Base-by-base conservation (phyloP, 2,888 invertebrate species). In the Thumatha senex region DNA sequence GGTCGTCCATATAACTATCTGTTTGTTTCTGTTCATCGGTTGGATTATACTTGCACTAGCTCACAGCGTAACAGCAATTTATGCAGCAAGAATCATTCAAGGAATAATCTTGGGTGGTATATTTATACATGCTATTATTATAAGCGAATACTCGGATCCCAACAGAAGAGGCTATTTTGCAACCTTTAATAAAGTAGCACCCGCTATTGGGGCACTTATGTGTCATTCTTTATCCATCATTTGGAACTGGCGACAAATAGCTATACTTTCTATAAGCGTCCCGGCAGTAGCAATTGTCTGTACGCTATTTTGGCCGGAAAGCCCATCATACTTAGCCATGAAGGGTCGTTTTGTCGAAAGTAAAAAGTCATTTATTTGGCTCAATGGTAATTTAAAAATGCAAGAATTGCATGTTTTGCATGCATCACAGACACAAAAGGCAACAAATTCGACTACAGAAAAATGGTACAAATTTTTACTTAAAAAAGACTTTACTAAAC, bases 291-390 rank as follows among this genome's bases (percentile, higher is more conserved):
- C 70, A 0, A 44, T 71, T 1, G 12, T 76, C 0, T 7, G 75
- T 12, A 70, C 75, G 0, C 47, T 63, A 0, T 65, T 71, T n/a
- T 82, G 79, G 74, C 71, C 72, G 0, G 82, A 82, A 47, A 82
- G 80, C 33, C 82, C 81, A 1, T 66, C 74, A 0, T 74, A 57
- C 48, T 61, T 75, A 10, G 82, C 78, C 0, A 54, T 75, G 52
- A 77, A 67, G 51, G 80, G 78, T 2, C 65, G 63, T 24, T 78
- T 68, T 51, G 58, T 59, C 2, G 78, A 80, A 11, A 79, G 77
- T 45, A 56, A 69, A 15, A 56, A 63, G 40, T 63, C 78, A 0
- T 76, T 71, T 44, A 45, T 46, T 4, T 82, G 74, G 72, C 51
- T 81, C 0, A 45, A 73, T 29, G 82, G 78, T 18, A 49, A 61